phyloP scores from a whole-genome alignment of 2,888 invertebrate genomes.

The Xylocampa areola region DNA sequence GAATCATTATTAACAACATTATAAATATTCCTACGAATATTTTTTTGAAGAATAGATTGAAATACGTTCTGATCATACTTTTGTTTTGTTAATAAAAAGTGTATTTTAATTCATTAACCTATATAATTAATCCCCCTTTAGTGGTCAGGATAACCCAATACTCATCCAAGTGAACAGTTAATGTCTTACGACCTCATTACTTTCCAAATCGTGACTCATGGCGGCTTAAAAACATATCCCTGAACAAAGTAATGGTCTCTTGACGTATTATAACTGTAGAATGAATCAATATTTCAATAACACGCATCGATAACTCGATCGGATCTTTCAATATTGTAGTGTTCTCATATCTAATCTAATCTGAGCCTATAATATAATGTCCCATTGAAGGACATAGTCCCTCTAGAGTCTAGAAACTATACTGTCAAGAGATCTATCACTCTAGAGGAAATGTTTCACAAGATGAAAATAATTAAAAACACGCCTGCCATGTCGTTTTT shows the following conservation, averaged over 20 bases:
- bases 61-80: too few species aligned
- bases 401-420: too few species aligned
- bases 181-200: constrained; percentile 29
- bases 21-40: too few species aligned
- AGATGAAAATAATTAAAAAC: too few species aligned
- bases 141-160: constrained; percentile 8
- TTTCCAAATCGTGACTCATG: constrained; percentile 15
- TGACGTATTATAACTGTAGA: constrained; percentile 6
- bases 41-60: too few species aligned
- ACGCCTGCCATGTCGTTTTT: too few species aligned
- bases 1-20: too few species aligned
- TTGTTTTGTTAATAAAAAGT: too few species aligned
- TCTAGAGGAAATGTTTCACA: too few species aligned
- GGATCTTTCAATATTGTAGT: not conserved
- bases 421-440: too few species aligned
- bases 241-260: constrained; percentile 18
- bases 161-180: constrained; percentile 18
- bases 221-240: constrained; percentile 17
- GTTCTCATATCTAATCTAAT: not conserved
- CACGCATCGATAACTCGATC: not conserved
- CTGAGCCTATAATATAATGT: not conserved
- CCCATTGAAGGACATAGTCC: not conserved
- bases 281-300: constrained; percentile 1
- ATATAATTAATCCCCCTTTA: too few species aligned
- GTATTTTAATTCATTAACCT: too few species aligned